Evolutionary conservation across 1,140 invertebrate genomes (phyloP), one percentile per base, ranked within the genome.

Genomic region (Hesperophylax magnus): DNA sequence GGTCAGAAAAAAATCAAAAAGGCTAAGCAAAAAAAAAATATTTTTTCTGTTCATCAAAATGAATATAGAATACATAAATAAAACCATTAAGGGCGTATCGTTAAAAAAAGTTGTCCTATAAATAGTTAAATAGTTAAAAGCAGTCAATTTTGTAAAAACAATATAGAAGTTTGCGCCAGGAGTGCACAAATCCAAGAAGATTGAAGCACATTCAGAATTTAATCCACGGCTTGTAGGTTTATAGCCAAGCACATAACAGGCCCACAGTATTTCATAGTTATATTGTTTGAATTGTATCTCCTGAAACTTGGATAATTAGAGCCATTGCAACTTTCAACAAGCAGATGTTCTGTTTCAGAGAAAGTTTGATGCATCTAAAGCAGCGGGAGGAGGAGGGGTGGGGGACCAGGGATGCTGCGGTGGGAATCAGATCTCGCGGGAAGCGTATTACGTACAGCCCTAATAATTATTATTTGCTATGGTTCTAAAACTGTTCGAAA

Each of bases 211-310:
- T 1, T 18, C 56, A 58, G 56, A 22, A 58, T 20, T 58, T 2
- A 58, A 18, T 18, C 56, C 61, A 0, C 5, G 61, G 24, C 8
- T 65, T 24, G 20, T 24, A 27, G 61, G 61, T 8, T 58, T 58
- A n/a, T 58, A 22, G n/a, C n/a, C 56, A 47, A 58, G 18, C 56
- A 58, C 56, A 5, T 22, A 58, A 18, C 56, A 58, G 56, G n/a
- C n/a, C n/a, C 5, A 20, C 20, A 11, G 56, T 58, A 58, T 58
- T 58, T 58, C 56, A 58, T 58, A 58, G 61, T 65, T 65, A 65
- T 69, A 34, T 52, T 69, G 65, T 69, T 69, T 69, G 65, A 18
- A 69, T 20, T 47, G 65, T 69, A 65, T 69, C 31, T 69, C 39
- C 34, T 5, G 14, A 69, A 69, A 47, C 34, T 69, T 69, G 65